phyloP scores from a whole-genome alignment of 2,888 invertebrate species.

The Rhingia campestris region DNA sequence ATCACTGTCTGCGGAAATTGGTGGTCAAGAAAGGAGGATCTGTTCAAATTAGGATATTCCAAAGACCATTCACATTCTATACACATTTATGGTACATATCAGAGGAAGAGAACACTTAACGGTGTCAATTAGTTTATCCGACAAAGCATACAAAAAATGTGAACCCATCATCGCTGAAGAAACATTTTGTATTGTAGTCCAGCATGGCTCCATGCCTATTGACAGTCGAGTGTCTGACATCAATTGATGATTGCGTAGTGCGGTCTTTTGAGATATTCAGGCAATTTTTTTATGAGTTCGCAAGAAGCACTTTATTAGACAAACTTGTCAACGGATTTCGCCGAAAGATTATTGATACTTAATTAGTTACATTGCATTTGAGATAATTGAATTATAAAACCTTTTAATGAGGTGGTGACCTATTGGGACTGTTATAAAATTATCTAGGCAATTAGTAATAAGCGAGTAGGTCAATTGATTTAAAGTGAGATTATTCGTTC shows the following conservation, averaged over 20 bases:
- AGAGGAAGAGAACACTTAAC: constrained; percentile 65
- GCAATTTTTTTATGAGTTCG: neutral
- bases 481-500: no score
- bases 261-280: constrained; percentile 19
- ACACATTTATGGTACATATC: constrained; percentile 18
- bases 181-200: constrained; percentile 45
- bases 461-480: constrained; percentile 30
- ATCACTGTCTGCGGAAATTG: no score
- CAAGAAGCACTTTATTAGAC: constrained; percentile 7
- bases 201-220: constrained; percentile 40
- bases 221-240: constrained; percentile 56
- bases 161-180: constrained; percentile 26
- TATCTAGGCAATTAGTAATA: constrained; percentile 2
- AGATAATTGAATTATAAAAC: constrained; percentile 56
- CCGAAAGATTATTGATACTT: constrained; percentile 68
- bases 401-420: constrained; percentile 48
- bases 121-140: constrained; percentile 58
- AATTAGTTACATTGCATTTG: constrained; percentile 27
- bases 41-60: neutral
- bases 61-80: constrained; percentile 15
- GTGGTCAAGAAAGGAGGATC: no score
- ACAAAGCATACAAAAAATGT: constrained; percentile 34
- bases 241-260: constrained; percentile 45
- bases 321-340: constrained; percentile 46
- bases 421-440: neutral